phyloP scores from a whole-genome alignment of 1,140 invertebrate genomes.

The Brachionus rubens region DNA sequence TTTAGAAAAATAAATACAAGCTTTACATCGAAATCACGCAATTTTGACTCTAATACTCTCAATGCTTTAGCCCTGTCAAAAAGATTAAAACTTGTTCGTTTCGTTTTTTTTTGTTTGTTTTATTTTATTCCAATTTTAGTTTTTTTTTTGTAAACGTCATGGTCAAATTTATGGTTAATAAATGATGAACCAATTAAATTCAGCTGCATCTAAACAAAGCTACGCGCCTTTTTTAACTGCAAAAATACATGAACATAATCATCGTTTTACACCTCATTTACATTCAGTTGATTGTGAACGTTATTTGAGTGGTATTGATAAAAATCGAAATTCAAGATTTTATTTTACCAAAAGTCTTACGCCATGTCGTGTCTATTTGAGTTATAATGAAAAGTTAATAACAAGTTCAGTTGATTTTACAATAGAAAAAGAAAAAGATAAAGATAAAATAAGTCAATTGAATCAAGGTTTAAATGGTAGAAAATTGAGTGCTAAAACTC shows the following conservation, averaged over 20 bases:
- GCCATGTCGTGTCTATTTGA: constrained; percentile 23
- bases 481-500: constrained; percentile 16
- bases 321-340: constrained; percentile 30
- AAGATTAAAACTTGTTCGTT: no score
- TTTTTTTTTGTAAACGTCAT: not conserved
- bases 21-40: no score
- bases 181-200: not conserved
- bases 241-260: not conserved
- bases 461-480: constrained; percentile 15
- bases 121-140: no score
- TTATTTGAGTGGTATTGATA: not conserved
- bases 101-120: no score
- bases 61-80: no score
- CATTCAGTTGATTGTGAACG: constrained; percentile 1
- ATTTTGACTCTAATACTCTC: no score
- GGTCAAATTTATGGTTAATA: no score
- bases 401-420: not conserved
- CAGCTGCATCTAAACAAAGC: constrained; percentile 17
- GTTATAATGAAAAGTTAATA: constrained; percentile 27
- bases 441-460: constrained; percentile 9
- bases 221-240: not conserved
- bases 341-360: constrained; percentile 24
- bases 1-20: no score
- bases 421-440: not conserved
- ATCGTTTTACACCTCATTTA: constrained; percentile 33